Percentiles rank a stretch among this genome's conserved stretches.
phyloP scores from a whole-genome alignment of 2,888 invertebrate species.

The Lasioglossum villosulum region DNA sequence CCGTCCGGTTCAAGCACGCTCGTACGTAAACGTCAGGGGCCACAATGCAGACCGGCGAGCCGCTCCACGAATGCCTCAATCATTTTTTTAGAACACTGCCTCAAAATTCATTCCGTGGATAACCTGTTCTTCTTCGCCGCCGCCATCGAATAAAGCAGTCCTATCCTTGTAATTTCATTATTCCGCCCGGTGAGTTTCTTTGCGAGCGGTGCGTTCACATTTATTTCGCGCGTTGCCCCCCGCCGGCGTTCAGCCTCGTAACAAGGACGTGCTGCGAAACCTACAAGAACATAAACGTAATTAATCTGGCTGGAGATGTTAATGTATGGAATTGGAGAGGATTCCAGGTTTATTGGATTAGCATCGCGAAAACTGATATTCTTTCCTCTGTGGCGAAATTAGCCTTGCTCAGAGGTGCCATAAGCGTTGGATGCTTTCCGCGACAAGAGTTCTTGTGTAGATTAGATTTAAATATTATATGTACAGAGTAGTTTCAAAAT shows the following conservation, averaged over 20 bases:
- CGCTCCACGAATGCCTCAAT: constrained; percentile 24
- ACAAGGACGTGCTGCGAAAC: neutral
- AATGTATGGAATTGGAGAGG: neutral
- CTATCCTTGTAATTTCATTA: constrained; percentile 12
- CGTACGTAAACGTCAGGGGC: constrained; percentile 48
- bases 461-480: neutral
- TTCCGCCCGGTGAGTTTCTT: neutral
- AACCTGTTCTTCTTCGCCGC: neutral
- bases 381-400: neutral
- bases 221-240: neutral
- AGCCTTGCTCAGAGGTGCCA: neutral
- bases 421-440: neutral
- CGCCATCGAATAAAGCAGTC: neutral
- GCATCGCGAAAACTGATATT: neutral
- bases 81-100: constrained; percentile 33
- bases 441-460: neutral
- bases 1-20: constrained; percentile 34
- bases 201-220: neutral
- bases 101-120: constrained; percentile 16
- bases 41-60: constrained; percentile 11
- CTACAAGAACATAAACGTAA: neutral
- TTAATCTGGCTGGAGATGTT: neutral
- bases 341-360: neutral
- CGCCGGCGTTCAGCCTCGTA: neutral
- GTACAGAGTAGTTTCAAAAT: neutral